A percentile compares a stretch with the other conserved stretches of the same genome.
Conservation (phyloP, 1,140 invertebrate genomes). For the Zaprionus capensis region DNA sequence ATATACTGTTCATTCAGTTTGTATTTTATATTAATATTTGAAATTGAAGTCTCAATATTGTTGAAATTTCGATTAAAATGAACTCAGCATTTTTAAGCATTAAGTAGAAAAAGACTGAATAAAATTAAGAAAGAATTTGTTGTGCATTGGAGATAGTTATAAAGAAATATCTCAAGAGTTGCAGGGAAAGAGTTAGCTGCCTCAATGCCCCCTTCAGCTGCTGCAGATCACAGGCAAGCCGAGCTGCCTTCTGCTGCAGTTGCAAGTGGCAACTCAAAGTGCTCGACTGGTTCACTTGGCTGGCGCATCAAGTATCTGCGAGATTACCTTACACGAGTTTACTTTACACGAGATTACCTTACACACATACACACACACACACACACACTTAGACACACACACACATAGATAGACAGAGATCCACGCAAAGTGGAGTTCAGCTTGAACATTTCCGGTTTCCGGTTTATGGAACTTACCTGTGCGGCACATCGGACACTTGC, state of each 20-base stretch:
- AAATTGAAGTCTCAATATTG: too few species aligned
- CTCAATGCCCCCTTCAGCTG: too few species aligned
- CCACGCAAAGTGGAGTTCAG: background rate
- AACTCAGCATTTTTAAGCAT: too few species aligned
- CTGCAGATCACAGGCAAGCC: background rate
- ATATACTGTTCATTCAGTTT: too few species aligned
- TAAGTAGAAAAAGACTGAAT: too few species aligned
- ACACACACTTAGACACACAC: background rate
- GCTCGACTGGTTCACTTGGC: background rate
- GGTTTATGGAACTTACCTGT: background rate
- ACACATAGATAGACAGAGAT: background rate
- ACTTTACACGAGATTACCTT: background rate
- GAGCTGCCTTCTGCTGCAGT: background rate
- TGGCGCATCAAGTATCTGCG: background rate
- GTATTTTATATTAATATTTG: too few species aligned
- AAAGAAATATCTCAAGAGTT: too few species aligned
- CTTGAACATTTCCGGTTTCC: background rate
- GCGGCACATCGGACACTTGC: slow-evolving; percentile 5
- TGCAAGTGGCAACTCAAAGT: background rate
- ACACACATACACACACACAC: background rate
- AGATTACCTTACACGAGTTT: background rate
- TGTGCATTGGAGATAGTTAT: too few species aligned
- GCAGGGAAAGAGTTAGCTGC: too few species aligned
- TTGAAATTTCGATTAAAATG: too few species aligned
- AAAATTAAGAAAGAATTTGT: too few species aligned